Evolutionary conservation across 2,797 vertebrate genomes (phyloP), one percentile per base, ranked within the genome.

Genomic region (Arctocebus calabarensis): DNA sequence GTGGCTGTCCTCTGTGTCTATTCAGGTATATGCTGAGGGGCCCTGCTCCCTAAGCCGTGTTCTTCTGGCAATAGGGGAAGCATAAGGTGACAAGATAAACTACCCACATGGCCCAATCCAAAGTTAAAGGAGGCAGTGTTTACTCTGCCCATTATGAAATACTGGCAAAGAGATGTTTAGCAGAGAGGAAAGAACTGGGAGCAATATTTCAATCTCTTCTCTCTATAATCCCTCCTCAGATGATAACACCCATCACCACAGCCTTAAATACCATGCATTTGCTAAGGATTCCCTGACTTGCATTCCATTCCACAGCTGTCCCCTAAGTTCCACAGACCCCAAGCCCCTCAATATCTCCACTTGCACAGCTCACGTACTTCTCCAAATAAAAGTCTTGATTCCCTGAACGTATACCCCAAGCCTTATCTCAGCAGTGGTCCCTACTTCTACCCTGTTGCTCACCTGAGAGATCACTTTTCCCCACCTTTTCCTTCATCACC

Each of bases 271-370:
- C 23, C 66, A 84, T 1, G 7, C 40, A 79, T 84, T 79, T 71
- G 37, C 62, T 88, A 82, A 68, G 25, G 55, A 77, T 83, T 93
- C 62, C 34, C 61, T 77, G 77, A 74, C 34, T 86, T 87, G 61
- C 71, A 34, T 77, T 93, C 78, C 64, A 81, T 40, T 55, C 27
- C 70, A 48, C 40, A 57, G 62, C 78, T 93, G 48, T 78, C 34
- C 32, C 32, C 27, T 62, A 79, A 71, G 27, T 75, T 87, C 59
- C 40, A 86, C 37, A 79, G 2, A 11, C 32, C 25, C n/a, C 6
- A 75, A 23, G 48, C 3, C 7, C 59, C 20, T 45, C 52, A 64
- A 0, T 43, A 57, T 29, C 71, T 89, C 88, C 22, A 55, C 16
- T 59, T 23, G 32, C 32, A 66, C 27, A 32, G 66, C 61, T 70